phyloP scores from a whole-genome alignment of 1,140 invertebrate genomes.

The Lordiphosa collinella region DNA sequence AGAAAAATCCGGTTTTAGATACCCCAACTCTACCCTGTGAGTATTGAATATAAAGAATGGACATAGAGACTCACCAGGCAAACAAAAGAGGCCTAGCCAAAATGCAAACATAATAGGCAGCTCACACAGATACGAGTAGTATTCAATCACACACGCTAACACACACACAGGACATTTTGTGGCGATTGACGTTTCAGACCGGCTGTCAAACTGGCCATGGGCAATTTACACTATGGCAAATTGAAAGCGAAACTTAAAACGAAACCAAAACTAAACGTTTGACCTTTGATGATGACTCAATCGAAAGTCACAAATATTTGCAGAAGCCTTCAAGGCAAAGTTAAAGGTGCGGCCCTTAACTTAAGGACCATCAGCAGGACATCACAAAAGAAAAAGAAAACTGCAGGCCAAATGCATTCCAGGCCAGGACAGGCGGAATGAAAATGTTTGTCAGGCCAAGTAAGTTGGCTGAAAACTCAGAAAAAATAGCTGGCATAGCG shows the following conservation, averaged over 20 bases:
- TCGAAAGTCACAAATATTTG: constrained; percentile 48
- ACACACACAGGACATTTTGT: constrained; percentile 8
- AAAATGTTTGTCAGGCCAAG: constrained; percentile 67
- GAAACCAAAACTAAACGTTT: constrained; percentile 48
- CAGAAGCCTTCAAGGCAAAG: constrained; percentile 29
- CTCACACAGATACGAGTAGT: neutral
- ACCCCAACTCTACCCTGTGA: too few species aligned
- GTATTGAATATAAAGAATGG: constrained; percentile 1
- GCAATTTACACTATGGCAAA: constrained; percentile 63
- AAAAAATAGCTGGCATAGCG: constrained; percentile 57
- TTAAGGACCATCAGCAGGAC: constrained; percentile 19
- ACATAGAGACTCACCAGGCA: constrained; percentile 33
- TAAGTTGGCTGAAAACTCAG: constrained; percentile 24
- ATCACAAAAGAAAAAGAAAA: constrained; percentile 7
- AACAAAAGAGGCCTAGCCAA: constrained; percentile 37
- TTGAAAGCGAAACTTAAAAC: constrained; percentile 61
- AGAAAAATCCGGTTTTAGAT: too few species aligned
- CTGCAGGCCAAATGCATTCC: constrained; percentile 51
- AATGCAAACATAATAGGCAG: constrained; percentile 46
- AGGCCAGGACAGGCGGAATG: constrained; percentile 20
- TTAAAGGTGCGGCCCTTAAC: constrained; percentile 44
- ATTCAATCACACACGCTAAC: constrained; percentile 4
- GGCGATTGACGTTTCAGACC: constrained; percentile 33
- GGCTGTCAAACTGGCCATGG: constrained; percentile 46
- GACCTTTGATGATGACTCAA: constrained; percentile 70